Evolutionary conservation across 2,888 invertebrate species (phyloP), one percentile per base, ranked within the genome.

Genomic region (Choristoneura rosaceana): DNA sequence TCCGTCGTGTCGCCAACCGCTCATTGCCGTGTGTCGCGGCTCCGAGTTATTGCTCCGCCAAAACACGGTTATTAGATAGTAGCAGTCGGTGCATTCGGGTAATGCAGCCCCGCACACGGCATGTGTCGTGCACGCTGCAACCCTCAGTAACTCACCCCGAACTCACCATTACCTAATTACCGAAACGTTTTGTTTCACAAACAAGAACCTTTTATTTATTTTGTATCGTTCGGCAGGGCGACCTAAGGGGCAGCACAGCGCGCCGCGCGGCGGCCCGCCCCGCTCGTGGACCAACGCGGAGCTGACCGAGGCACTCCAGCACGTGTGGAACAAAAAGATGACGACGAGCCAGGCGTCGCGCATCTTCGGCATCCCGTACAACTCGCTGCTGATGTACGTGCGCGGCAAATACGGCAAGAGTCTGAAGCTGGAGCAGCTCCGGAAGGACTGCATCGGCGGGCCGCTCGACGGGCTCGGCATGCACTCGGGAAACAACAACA

Each of bases 251-350:
- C 98, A 98, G 85, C 98, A 98, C 92, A 97, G 97, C 82, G 98
- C 98, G 52, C 98, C 98, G 34, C 95, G 98, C 78, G 98, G 98
- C 34, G 98, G 98, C 12, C 98, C 98, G 12, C 98, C 98, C 0
- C 95, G 98, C 69, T 98, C 98, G 1, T 98, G 98, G 98, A 98
- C 98, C 75, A 98, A 98, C 91, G 97, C 97, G 50, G 98, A 98
- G 84, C 95, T 98, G 67, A 98, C 98, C 67, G 97, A 98, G 90
- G 98, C 98, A 2, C 95, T 98, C 68, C 98, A 98, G 84, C 98
- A 98, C 90, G 98, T 98, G n/a, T 98, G 98, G 98, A 98, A 98
- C 91, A 98, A 98, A 86, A 98, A 98, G 88, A 98, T 98, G 98
- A 98, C 98, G 76, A 98, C 98, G 60, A 98, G 98, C 84, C 98